These are phyloP conservation scores for Limnephilus marmoratus DNA, from an alignment of 2,888 invertebrate species.

Conservation along the genomic window DNA sequence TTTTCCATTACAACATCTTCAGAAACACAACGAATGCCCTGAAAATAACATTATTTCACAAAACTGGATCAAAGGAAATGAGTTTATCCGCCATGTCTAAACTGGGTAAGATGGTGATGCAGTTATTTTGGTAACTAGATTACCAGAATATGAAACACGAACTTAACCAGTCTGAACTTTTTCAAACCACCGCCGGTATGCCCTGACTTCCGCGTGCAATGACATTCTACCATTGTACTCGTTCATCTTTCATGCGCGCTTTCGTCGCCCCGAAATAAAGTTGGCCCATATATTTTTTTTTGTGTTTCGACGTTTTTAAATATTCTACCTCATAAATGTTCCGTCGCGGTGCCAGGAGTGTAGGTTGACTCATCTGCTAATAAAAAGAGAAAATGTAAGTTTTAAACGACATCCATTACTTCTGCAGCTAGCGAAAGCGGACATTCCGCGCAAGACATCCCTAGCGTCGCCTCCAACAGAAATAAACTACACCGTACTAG, in stretches of 20 bases:
- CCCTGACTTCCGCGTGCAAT: constrained; percentile 33
- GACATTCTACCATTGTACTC: constrained; percentile 15
- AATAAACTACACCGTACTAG: constrained; percentile 24
- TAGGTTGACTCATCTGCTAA: constrained; percentile 41
- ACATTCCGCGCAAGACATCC: constrained; percentile 12
- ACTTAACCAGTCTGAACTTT: not conserved
- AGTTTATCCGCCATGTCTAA: not conserved
- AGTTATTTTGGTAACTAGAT: constrained; percentile 5
- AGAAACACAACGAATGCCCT: not conserved
- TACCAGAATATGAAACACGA: not conserved
- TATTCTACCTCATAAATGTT: constrained; percentile 23
- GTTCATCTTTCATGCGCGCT: not conserved
- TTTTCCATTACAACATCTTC: not conserved
- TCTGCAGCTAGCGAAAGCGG: constrained; percentile 19
- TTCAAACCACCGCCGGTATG: not conserved
- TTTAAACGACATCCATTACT: constrained; percentile 23
- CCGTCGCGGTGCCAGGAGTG: constrained; percentile 37
- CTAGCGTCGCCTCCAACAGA: not conserved
- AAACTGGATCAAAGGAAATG: not conserved
- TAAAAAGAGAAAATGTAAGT: constrained; percentile 20
- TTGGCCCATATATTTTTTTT: constrained; percentile 43
- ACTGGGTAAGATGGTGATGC: not conserved
- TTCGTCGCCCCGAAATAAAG: constrained; percentile 27
- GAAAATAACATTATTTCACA: not conserved
- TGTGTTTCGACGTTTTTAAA: constrained; percentile 27